Evolutionary conservation across 2,113 vertebrate species (phyloP).

Genomic region (Phaetusa simplex): DNA sequence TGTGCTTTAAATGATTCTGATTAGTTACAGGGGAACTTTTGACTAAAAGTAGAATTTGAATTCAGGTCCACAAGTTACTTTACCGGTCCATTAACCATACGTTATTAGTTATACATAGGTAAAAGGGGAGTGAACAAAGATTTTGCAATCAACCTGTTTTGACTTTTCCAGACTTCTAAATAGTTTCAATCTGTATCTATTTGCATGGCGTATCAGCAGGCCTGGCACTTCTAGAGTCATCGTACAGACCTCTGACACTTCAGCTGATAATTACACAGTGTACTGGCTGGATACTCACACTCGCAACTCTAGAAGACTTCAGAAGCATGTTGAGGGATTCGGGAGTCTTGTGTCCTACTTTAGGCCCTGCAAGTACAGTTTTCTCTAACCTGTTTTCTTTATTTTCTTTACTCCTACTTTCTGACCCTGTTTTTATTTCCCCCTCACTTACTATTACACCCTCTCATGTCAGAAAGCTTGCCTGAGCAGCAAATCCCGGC

Average conservation of each 20-base stretch:
- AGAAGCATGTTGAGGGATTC: background rate
- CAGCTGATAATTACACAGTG: background rate
- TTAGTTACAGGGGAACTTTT: background rate
- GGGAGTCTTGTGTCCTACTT: background rate
- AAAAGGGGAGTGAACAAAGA: background rate
- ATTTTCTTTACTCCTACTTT: background rate
- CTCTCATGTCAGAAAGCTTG: background rate
- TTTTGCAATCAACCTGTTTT: background rate
- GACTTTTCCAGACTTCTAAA: background rate
- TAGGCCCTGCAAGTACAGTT: background rate
- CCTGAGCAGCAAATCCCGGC: background rate
- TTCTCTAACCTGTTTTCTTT: background rate
- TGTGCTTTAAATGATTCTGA: background rate
- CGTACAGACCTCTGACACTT: background rate
- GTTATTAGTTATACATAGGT: background rate
- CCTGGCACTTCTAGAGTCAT: background rate
- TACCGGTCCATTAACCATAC: background rate
- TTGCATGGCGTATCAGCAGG: background rate
- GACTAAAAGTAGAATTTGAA: background rate
- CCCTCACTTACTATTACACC: background rate
- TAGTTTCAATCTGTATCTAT: background rate
- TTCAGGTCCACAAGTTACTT: background rate
- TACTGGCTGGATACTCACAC: background rate
- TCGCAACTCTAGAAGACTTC: background rate
- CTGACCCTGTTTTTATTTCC: background rate